Evolutionary conservation across 2,888 invertebrate species (phyloP), one percentile per base, ranked within the genome.

Genomic region (Junonia oenone): DNA sequence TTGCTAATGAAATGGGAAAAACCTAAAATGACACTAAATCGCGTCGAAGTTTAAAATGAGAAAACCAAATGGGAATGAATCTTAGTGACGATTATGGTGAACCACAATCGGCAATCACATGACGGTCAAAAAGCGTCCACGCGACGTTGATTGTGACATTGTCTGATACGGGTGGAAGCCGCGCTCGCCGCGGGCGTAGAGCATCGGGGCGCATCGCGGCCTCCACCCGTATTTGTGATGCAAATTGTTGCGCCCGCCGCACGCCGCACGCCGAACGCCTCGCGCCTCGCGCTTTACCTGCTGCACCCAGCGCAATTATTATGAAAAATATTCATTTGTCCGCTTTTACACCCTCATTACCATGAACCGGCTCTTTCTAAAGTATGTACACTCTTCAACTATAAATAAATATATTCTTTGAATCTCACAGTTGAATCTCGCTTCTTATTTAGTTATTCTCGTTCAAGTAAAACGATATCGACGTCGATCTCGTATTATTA

Each of bases 131-230:
- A 90, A 86, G 83, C 89, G 81, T 81, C 82, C 79, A 82, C 84
- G 85, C 85, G 84, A 76, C 81, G 88, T 83, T 89, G 89, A 90
- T 90, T 90, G 88, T 89, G 82, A 83, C 81, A 90, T 90, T 90
- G 90, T 90, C 81, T 82, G 80, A 67, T 72, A 71, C 73, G 78
- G 71, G 73, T 73, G 76, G 68, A 71, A 68, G 69, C 68, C 68
- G 72, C 69, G 69, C 67, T 65, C 73, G 74, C 73, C 69, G 70
- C 69, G 48, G 50, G 68, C 72, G 72, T 68, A 68, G 72, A 72
- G 73, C 69, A 69, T 68, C 73, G 68, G 68, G 73, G 70, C 72
- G 76, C 73, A 69, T 71, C 81, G 79, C 79, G 76, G 69, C 58
- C 70, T 68, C 79, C 83, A 74, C 80, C 82, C 79, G 74, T 79